Conservation (phyloP, 2,797 vertebrate genomes). For the Champsocephalus gunnari region DNA sequence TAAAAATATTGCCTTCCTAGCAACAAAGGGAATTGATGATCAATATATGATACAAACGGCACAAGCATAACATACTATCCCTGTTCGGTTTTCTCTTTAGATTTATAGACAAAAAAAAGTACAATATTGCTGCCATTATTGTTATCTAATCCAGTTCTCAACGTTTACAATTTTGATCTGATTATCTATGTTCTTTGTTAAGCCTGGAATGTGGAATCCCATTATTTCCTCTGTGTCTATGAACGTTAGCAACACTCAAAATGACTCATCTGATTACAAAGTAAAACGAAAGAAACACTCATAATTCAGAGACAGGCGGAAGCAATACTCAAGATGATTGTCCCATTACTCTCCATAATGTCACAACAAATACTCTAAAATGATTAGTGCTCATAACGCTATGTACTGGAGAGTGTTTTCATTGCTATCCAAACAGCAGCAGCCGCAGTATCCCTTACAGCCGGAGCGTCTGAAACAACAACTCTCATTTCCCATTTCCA, state of each 20-base stretch:
- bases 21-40: too few relatives aligned
- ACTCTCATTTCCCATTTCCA: slow-evolving; percentile 58
- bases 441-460: slow-evolving; percentile 41
- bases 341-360: slow-evolving; percentile 15
- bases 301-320: slow-evolving; percentile 9
- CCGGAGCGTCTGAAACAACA: slow-evolving; percentile 45
- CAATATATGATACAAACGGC: too few relatives aligned
- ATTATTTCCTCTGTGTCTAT: slow-evolving; percentile 46
- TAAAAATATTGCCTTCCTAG: too few relatives aligned
- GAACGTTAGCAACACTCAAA: slow-evolving; percentile 1
- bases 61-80: too few relatives aligned
- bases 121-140: background rate
- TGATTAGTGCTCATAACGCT: slow-evolving; percentile 3
- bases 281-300: background rate
- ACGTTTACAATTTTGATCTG: slow-evolving; percentile 28
- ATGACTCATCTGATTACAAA: slow-evolving; percentile 13
- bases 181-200: slow-evolving; percentile 77
- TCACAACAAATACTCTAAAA: background rate
- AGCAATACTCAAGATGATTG: background rate
- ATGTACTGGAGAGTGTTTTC: background rate
- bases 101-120: too few relatives aligned
- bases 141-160: background rate
- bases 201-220: slow-evolving; percentile 68
- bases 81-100: too few relatives aligned
- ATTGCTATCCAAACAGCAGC: slow-evolving; percentile 13